Evolutionary conservation across 1,140 invertebrate species (phyloP).

Genomic region (Potamilus streckersoni): DNA sequence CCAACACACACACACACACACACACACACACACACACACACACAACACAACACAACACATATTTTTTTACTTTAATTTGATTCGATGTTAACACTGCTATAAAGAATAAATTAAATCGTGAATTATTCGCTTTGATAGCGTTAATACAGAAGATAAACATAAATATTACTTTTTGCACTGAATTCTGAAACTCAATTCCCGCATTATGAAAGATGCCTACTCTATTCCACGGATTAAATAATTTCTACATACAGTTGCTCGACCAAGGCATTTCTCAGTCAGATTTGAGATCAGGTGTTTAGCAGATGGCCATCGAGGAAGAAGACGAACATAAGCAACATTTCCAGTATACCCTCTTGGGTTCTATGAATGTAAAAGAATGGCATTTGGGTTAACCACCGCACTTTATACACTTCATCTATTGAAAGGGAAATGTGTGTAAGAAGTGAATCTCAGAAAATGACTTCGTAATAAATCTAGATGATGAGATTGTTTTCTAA

Average conservation of each 20-base stretch:
- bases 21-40: no score
- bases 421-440: background rate
- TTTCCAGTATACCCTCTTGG: constrained; percentile 25
- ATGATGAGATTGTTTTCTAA: constrained; percentile 15
- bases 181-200: constrained; percentile 59
- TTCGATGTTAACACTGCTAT: no score
- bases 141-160: background rate
- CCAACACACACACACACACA: no score
- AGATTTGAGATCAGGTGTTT: constrained; percentile 58
- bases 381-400: constrained; percentile 5
- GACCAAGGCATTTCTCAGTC: constrained; percentile 65
- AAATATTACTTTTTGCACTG: background rate
- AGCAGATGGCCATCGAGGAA: constrained; percentile 61
- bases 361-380: constrained; percentile 23
- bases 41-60: no score
- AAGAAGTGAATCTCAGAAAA: background rate
- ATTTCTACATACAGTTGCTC: constrained; percentile 58
- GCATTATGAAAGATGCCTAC: constrained; percentile 67
- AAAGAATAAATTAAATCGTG: no score
- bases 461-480: background rate
- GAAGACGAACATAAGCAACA: constrained; percentile 57
- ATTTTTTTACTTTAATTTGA: no score
- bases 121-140: no score
- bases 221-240: constrained; percentile 71
- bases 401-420: constrained; percentile 16